Conservation (phyloP, 2,888 invertebrate genomes). For the Ferrisia virgata region DNA sequence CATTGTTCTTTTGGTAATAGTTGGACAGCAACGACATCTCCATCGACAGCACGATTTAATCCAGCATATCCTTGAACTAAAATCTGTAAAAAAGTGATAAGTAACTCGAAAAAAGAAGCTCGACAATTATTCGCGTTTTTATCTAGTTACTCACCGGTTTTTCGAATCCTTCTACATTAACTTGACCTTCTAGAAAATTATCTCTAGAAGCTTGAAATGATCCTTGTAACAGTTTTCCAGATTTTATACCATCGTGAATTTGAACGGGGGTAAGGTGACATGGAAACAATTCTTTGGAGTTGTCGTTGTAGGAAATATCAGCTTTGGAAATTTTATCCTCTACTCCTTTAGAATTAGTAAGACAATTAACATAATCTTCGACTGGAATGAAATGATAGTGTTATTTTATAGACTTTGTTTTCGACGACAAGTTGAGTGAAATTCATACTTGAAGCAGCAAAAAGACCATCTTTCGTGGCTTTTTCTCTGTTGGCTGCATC, state of each 20-base stretch:
- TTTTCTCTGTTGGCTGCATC: conserved; percentile 73
- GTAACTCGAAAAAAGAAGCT: background rate
- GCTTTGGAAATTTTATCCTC: conserved; percentile 69
- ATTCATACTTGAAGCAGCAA: conserved; percentile 65
- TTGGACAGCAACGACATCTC: conserved; percentile 88
- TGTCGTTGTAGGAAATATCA: conserved; percentile 55
- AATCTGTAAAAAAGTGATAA: conserved; percentile 57
- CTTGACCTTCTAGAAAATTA: conserved; percentile 89
- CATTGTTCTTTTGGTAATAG: conserved; percentile 84
- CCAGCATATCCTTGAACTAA: conserved; percentile 79
- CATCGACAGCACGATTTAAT: conserved; percentile 91
- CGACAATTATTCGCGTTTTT: background rate
- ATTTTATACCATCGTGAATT: conserved; percentile 75
- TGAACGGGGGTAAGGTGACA: conserved; percentile 76
- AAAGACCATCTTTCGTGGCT: conserved; percentile 68
- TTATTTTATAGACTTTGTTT: background rate
- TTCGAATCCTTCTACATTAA: conserved; percentile 74
- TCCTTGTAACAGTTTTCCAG: conserved; percentile 73
- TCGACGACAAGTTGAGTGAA: background rate
- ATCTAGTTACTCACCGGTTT: conserved; percentile 63
- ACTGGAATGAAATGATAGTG: conserved; percentile 55
- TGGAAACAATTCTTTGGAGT: conserved; percentile 69
- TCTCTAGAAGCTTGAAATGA: conserved; percentile 82
- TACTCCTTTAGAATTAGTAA: conserved; percentile 66
- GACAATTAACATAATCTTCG: conserved; percentile 71